These are phyloP conservation scores for Spodoptera exigua DNA, from an alignment of 2,888 invertebrate species.

Conservation along the genomic window DNA sequence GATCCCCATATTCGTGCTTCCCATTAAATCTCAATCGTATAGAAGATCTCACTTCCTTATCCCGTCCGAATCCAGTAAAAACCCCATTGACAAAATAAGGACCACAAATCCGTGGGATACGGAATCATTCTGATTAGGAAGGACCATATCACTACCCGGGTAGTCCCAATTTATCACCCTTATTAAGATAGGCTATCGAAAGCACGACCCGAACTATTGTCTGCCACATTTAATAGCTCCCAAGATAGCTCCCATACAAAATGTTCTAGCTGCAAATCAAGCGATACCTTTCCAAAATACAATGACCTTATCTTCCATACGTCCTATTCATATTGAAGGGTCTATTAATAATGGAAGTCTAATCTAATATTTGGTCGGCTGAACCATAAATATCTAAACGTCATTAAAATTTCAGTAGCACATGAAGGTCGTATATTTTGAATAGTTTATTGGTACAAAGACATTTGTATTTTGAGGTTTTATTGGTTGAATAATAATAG, in stretches of 20 bases:
- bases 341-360: no score
- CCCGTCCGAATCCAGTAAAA: neutral
- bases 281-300: no score
- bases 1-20: no score
- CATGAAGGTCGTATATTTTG: neutral
- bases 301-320: no score
- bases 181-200: constrained; percentile 25
- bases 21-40: no score
- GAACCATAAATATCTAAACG: constrained; percentile 12
- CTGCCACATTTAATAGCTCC: constrained; percentile 27
- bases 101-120: constrained; percentile 2
- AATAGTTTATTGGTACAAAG: neutral
- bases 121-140: constrained; percentile 31
- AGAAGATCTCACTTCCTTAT: no score
- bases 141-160: constrained; percentile 8
- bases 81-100: neutral
- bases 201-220: constrained; percentile 25
- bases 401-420: constrained; percentile 6
- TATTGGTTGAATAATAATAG: no score
- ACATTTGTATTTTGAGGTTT: neutral
- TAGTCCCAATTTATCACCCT: constrained; percentile 24
- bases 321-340: no score
- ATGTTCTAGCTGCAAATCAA: neutral
- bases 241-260: constrained; percentile 31
- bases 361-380: no score